A percentile compares a stretch with the other conserved stretches of the same genome.
phyloP scores from a whole-genome alignment of 2,888 invertebrate genomes.

The Syrista parreyssii region DNA sequence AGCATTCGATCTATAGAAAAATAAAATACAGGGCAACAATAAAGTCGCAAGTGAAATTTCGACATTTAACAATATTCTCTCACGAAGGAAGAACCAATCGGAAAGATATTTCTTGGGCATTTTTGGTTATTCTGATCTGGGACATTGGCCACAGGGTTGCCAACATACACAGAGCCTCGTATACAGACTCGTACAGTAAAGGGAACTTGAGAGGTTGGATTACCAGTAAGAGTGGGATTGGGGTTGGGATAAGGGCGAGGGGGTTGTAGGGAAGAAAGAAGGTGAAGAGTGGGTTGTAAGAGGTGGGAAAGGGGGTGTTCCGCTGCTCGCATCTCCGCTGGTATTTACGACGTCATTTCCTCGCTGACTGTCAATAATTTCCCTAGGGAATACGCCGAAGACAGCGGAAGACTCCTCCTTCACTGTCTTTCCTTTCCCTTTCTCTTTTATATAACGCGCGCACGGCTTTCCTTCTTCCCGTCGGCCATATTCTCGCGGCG shows the following conservation, averaged over 20 bases:
- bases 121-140: not conserved
- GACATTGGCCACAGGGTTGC: not conserved
- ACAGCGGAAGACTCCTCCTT: slow-evolving; percentile 48
- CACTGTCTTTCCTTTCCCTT: slow-evolving; percentile 19
- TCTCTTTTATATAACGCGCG: slow-evolving; percentile 7
- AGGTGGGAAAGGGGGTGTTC: slow-evolving; percentile 37
- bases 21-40: not conserved
- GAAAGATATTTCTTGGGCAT: not conserved
- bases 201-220: not conserved
- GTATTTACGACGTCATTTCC: slow-evolving; percentile 66
- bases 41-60: not conserved
- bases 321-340: slow-evolving; percentile 40
- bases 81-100: not conserved
- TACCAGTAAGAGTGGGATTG: slow-evolving; percentile 36
- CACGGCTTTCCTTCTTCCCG: slow-evolving; percentile 1
- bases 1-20: not conserved
- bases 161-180: not conserved
- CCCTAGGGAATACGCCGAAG: slow-evolving; percentile 56
- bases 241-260: slow-evolving; percentile 19
- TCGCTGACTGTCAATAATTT: slow-evolving; percentile 65
- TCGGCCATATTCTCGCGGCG: not conserved
- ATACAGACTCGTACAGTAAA: not conserved
- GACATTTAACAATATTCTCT: not conserved
- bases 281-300: slow-evolving; percentile 21
- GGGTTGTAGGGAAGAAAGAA: slow-evolving; percentile 5